Evolutionary conservation across 2,888 invertebrate species (phyloP).

Genomic region (Pterostichus niger): DNA sequence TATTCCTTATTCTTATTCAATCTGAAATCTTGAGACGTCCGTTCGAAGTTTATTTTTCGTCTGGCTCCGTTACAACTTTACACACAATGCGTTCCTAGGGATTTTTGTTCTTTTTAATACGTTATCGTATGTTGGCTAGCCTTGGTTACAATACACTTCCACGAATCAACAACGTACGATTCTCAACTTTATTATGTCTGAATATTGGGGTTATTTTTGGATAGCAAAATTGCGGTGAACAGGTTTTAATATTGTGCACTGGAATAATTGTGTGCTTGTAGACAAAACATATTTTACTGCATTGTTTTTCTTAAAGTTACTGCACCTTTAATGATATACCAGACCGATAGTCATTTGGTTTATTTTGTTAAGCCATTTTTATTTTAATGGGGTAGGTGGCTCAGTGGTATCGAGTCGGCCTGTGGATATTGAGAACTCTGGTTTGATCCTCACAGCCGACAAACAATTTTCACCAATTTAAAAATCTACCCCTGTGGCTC

Average conservation of each 20-base stretch:
- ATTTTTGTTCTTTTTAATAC: conserved; percentile 54
- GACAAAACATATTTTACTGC: conserved; percentile 56
- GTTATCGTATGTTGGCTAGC: conserved; percentile 47
- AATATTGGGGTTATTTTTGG: conserved; percentile 5
- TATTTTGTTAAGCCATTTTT: background rate
- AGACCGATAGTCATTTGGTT: background rate
- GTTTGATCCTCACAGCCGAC: no score
- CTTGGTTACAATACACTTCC: conserved; percentile 24
- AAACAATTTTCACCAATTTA: no score
- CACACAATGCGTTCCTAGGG: conserved; percentile 55
- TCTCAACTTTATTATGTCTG: conserved; percentile 12
- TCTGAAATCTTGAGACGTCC: conserved; percentile 11
- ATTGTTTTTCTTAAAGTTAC: conserved; percentile 36
- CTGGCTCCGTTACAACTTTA: conserved; percentile 54
- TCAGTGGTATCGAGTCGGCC: no score
- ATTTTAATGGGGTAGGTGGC: no score
- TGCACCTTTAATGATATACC: conserved; percentile 42
- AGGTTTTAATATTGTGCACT: conserved; percentile 44
- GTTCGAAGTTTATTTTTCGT: conserved; percentile 40
- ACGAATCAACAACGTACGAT: conserved; percentile 22
- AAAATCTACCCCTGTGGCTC: no score
- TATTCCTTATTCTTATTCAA: background rate
- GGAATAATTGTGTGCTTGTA: conserved; percentile 52
- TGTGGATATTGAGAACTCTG: no score
- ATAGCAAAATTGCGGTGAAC: conserved; percentile 14